Evolutionary conservation across 64 coral and sea anemone genomes (phyloP), one percentile per base, ranked within the genome.

Genomic region (Astreopora myriophthalma): DNA sequence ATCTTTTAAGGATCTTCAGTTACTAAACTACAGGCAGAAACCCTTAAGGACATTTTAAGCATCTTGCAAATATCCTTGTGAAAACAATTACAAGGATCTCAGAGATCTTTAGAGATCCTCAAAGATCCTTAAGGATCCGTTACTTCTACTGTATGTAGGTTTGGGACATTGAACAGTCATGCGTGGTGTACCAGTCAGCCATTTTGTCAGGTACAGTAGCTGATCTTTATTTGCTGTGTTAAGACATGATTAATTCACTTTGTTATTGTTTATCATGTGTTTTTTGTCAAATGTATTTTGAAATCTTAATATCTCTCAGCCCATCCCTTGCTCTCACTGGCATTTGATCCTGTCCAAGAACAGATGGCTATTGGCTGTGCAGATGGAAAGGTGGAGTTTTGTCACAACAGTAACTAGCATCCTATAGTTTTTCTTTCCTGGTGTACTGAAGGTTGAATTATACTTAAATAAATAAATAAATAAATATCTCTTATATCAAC

Each of bases 181-280:
- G 86, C 37, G 35, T 98, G 24, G 34, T 98, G 20, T 98, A 94
- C 69, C 88, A 98, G 72, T 98, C 96, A 71, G 73, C 96, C 14
- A 92, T 98, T 79, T 39, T 98, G 87, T 98, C 96, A 88, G 92
- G 96, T 98, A 88, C 44, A 74, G 13, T n/a, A n/a, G n/a, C n/a
- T n/a, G n/a, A n/a, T n/a, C n/a, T n/a, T n/a, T n/a, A n/a, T n/a
- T n/a, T 38, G 33, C 3, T 12, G 22, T 35, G 17, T 71, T 12
- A 38, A 6, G 11, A 22, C n/a, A 2, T 48, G 28, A 26, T 40
- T 63, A 62, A 30, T 79, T 66, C 58, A 38, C 26, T 73, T 11
- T 79, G n/a, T 44, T 1, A 48, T 22, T 57, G 57, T 84, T 30
- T 19, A 24, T 26, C 63, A 63, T 44, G 1, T 10, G 26, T 69